These are phyloP conservation scores for Cryptoblepharus egeriae DNA, from an alignment of 2,797 vertebrate species.

Conservation along the genomic window DNA sequence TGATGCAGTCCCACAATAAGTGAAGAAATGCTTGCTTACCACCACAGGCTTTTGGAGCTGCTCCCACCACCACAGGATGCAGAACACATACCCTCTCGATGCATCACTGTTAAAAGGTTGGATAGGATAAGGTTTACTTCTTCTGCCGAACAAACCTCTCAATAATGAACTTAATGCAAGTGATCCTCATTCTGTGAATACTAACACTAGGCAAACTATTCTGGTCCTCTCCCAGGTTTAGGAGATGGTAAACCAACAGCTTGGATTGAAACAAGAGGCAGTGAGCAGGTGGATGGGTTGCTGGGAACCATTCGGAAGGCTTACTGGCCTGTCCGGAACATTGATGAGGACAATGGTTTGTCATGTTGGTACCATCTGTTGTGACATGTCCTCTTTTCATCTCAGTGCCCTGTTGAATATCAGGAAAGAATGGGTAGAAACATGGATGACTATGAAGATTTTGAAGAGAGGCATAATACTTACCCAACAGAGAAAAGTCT, in stretches of 20 bases:
- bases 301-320: not conserved
- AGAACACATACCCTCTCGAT: too few species aligned
- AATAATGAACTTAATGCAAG: too few species aligned
- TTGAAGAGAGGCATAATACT: constrained; percentile 91
- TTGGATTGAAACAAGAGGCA: not conserved
- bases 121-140: too few species aligned
- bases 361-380: not conserved
- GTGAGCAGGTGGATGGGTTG: not conserved
- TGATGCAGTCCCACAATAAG: too few species aligned
- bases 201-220: not conserved
- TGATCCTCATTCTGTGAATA: not conserved
- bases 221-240: not conserved
- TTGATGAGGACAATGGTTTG: not conserved
- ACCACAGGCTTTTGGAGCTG: too few species aligned
- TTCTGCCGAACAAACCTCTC: too few species aligned
- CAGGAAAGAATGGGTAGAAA: constrained; percentile 98
- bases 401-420: constrained; percentile 92
- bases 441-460: constrained; percentile 99
- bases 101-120: too few species aligned
- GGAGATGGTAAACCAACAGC: too few species aligned
- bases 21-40: too few species aligned
- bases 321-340: not conserved
- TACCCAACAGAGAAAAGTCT: constrained; percentile 93
- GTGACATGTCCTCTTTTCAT: constrained; percentile 25
- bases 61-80: too few species aligned